These are phyloP conservation scores for Pandemis heparana DNA, from an alignment of 2,888 invertebrate genomes.

Conservation along the genomic window DNA sequence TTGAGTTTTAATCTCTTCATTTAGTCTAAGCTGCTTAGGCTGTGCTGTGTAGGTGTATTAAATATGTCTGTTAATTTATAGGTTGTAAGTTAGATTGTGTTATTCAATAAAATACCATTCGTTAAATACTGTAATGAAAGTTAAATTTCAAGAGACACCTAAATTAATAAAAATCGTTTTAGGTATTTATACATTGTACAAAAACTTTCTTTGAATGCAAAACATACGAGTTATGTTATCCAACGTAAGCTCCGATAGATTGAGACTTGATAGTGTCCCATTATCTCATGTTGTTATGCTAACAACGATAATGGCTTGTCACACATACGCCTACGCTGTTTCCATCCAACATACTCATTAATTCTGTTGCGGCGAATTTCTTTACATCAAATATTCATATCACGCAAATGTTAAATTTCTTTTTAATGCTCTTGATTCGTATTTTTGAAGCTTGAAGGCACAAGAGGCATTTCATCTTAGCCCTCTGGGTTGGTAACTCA, in stretches of 20 bases:
- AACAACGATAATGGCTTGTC: conserved; percentile 36
- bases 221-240: background rate
- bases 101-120: background rate
- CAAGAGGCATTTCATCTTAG: too few species aligned
- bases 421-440: too few species aligned
- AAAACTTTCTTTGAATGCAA: background rate
- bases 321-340: conserved; percentile 15
- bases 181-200: background rate
- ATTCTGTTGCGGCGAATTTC: background rate
- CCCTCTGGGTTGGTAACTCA: too few species aligned
- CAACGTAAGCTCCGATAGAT: conserved; percentile 5
- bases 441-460: too few species aligned
- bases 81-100: background rate
- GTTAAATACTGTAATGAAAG: background rate
- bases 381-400: background rate
- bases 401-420: too few species aligned
- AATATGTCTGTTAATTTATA: conserved; percentile 7
- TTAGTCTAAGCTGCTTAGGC: conserved; percentile 5
- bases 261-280: conserved; percentile 27
- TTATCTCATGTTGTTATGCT: conserved; percentile 19
- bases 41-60: conserved; percentile 3
- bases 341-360: background rate
- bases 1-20: conserved; percentile 26
- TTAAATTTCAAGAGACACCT: too few species aligned
- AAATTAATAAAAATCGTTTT: background rate